Evolutionary conservation across 2,888 invertebrate genomes (phyloP).

Genomic region (Fragum whitleyi): DNA sequence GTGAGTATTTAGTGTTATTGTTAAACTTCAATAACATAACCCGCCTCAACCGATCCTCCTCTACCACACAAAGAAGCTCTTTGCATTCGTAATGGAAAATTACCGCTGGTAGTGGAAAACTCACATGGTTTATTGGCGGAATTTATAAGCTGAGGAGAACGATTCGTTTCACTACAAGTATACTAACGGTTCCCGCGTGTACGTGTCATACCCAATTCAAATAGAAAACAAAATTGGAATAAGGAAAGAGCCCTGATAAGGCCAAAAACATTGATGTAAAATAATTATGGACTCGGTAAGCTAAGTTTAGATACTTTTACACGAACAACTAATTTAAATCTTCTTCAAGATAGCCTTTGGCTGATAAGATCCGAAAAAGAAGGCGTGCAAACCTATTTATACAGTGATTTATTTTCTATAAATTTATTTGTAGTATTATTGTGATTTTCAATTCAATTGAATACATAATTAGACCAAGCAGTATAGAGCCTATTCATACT

Average conservation of each 20-base stretch:
- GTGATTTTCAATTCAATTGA: too few relatives aligned
- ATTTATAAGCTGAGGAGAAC: background rate
- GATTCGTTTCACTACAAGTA: background rate
- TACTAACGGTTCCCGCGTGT: slow-evolving; percentile 1
- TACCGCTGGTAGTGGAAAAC: slow-evolving; percentile 1
- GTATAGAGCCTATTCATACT: too few relatives aligned
- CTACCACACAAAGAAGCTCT: background rate
- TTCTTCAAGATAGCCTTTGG: too few relatives aligned
- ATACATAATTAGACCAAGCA: too few relatives aligned
- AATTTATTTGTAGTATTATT: too few relatives aligned
- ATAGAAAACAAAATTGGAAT: background rate
- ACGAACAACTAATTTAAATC: too few relatives aligned
- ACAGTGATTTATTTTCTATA: too few relatives aligned
- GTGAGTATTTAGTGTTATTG: too few relatives aligned
- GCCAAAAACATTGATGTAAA: slow-evolving; percentile 2
- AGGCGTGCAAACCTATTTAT: too few relatives aligned
- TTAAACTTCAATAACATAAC: background rate
- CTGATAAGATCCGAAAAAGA: too few relatives aligned
- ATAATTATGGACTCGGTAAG: slow-evolving; percentile 16
- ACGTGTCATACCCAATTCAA: background rate
- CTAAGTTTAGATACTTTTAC: background rate
- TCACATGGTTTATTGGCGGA: background rate
- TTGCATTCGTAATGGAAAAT: slow-evolving; percentile 1
- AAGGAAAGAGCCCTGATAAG: slow-evolving; percentile 1
- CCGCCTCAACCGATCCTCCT: background rate